phyloP scores from a whole-genome alignment of 2,888 invertebrate species.

The Athalia circularis region DNA sequence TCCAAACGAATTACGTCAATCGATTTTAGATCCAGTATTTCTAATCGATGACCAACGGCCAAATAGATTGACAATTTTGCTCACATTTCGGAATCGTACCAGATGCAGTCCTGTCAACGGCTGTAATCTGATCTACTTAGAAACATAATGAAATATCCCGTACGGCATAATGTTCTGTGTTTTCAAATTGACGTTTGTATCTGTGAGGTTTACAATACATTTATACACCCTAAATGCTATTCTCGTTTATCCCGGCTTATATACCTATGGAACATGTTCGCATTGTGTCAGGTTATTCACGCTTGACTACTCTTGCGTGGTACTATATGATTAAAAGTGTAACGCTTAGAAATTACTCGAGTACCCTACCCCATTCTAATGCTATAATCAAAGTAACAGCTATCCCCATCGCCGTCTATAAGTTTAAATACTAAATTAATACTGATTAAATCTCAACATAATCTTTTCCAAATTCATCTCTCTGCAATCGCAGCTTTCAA shows the following conservation, averaged over 20 bases:
- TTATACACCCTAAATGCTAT: slow-evolving; percentile 34
- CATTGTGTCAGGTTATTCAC: slow-evolving; percentile 46
- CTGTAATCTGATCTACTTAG: slow-evolving; percentile 13
- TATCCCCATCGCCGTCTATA: too few species aligned
- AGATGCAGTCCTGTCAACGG: slow-evolving; percentile 35
- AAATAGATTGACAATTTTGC: background rate
- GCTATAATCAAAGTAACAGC: too few species aligned
- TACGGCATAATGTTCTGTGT: background rate
- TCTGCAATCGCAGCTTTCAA: too few species aligned
- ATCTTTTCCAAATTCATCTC: too few species aligned
- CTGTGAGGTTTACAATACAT: background rate
- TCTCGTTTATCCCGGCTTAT: background rate
- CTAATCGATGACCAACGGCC: too few species aligned
- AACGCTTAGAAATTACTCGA: slow-evolving; percentile 60
- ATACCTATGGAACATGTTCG: background rate
- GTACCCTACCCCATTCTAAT: slow-evolving; percentile 6
- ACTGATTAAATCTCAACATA: too few species aligned
- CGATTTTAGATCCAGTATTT: background rate
- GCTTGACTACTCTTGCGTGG: slow-evolving; percentile 63
- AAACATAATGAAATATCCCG: slow-evolving; percentile 17
- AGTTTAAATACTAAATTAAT: too few species aligned
- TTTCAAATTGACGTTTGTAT: slow-evolving; percentile 5
- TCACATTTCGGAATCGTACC: background rate
- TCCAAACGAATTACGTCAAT: background rate
- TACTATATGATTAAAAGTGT: slow-evolving; percentile 62